Conservation (phyloP, 2,113 vertebrate species). For the Eolophus roseicapilla region DNA sequence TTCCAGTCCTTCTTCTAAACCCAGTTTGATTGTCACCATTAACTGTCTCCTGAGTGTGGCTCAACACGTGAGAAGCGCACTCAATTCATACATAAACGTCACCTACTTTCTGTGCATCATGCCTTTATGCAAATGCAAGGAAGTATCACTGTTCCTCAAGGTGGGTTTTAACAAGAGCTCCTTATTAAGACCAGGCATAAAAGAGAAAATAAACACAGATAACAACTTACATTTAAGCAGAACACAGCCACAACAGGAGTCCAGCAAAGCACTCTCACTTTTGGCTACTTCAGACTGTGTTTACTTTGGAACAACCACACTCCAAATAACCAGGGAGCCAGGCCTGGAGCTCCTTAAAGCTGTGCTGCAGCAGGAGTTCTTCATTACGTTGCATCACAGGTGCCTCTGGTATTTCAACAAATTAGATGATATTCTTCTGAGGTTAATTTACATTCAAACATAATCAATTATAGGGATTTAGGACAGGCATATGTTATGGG, state of each 20-base stretch:
- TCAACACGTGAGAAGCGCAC: background rate
- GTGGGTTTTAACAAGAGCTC: background rate
- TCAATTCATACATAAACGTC: rapidly evolving
- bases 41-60: rapidly evolving
- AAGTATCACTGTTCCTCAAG: no score
- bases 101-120: background rate
- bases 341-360: background rate
- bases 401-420: background rate
- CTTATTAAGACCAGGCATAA: no score
- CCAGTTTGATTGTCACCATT: rapidly evolving
- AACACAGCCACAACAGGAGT: background rate
- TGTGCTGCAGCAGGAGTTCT: background rate
- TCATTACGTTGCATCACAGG: rapidly evolving
- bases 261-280: rapidly evolving
- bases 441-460: background rate
- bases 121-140: rapidly evolving
- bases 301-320: background rate
- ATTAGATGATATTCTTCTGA: background rate
- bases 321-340: background rate
- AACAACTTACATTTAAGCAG: background rate
- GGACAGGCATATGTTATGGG: background rate
- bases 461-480: background rate
- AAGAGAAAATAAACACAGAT: background rate
- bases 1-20: background rate
- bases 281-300: background rate